These are phyloP conservation scores for Etheostoma perlongum DNA, from an alignment of 2,797 vertebrate genomes.

Conservation along the genomic window DNA sequence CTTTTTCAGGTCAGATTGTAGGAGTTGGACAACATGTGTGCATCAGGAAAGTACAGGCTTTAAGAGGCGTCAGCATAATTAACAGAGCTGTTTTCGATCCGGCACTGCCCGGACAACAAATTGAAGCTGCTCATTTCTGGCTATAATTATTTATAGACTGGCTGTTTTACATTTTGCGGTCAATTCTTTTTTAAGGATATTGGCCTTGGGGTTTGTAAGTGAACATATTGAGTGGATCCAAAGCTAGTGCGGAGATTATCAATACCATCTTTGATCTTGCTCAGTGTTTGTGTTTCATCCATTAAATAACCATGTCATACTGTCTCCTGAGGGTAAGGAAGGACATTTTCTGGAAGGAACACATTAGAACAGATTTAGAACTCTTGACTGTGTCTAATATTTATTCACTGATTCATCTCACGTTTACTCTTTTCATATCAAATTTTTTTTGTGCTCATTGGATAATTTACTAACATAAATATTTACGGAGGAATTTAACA, in stretches of 20 bases:
- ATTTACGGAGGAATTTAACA: constrained; percentile 70
- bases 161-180: constrained; percentile 83
- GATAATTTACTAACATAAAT: constrained; percentile 63
- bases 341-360: constrained; percentile 52
- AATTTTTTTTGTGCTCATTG: constrained; percentile 27
- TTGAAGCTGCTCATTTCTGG: constrained; percentile 80
- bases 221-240: constrained; percentile 79
- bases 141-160: constrained; percentile 85
- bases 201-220: constrained; percentile 82
- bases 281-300: constrained; percentile 80
- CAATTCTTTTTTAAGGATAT: constrained; percentile 84
- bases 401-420: constrained; percentile 15
- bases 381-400: constrained; percentile 23
- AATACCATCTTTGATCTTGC: constrained; percentile 82
- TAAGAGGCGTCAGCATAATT: constrained; percentile 80
- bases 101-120: constrained; percentile 73
- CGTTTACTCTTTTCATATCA: constrained; percentile 32
- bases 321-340: constrained; percentile 53
- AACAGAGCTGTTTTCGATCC: constrained; percentile 80
- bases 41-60: constrained; percentile 58
- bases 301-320: constrained; percentile 80
- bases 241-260: constrained; percentile 77
- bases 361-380: constrained; percentile 38
- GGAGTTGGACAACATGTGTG: constrained; percentile 41
- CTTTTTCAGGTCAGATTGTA: constrained; percentile 51